Evolutionary conservation across 2,113 vertebrate species (phyloP), one percentile per base, ranked within the genome.

Genomic region (Pomatostomus ruficeps): DNA sequence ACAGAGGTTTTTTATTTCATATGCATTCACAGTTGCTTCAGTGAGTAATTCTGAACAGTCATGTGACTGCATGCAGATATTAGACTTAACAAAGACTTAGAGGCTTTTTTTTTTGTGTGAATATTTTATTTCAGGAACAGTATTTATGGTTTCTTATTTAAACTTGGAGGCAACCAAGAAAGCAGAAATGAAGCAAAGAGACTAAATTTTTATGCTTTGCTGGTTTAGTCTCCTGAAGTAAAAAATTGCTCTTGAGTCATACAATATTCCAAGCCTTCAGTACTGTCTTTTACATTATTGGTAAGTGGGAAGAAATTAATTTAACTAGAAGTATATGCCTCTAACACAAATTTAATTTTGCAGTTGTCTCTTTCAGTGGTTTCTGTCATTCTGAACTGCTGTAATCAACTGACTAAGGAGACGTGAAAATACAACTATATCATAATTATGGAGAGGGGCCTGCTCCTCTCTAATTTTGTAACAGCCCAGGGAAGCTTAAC

Each of bases 121-220:
- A 58, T 49, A n/a, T 93, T 94, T 95, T 93, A 96, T 95, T 95
- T 96, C 81, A 91, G 88, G 79, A 93, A 42, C 57, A 92, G 58
- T 77, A 90, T 95, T 96, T 96, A 89, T 88, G 71, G 38, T 59
- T 93, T 93, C 79, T 76, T 91, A 77, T 96, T 95, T 95, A 94
- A 91, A 94, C 45, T 73, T 49, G 17, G 57, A 83, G 58, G 49
- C 26, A 66, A 91, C 52, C 88, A 95, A 93, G 70, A 95, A 87
- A 94, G 54, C 59, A 94, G 54, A 93, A 95, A 81, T 57, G 18
- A 92, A 93, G 31, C 36, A 91, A 70, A 91, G 45, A 92, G 51
- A 66, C 52, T 45, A 70, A 76, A 66, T 85, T 93, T 90, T 84
- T 92, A 77, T 70, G 76, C 57, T 85, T 95, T 91, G 35, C 61